These are phyloP conservation scores for Ruditapes philippinarum DNA, from an alignment of 1,140 invertebrate genomes.

Conservation along the genomic window DNA sequence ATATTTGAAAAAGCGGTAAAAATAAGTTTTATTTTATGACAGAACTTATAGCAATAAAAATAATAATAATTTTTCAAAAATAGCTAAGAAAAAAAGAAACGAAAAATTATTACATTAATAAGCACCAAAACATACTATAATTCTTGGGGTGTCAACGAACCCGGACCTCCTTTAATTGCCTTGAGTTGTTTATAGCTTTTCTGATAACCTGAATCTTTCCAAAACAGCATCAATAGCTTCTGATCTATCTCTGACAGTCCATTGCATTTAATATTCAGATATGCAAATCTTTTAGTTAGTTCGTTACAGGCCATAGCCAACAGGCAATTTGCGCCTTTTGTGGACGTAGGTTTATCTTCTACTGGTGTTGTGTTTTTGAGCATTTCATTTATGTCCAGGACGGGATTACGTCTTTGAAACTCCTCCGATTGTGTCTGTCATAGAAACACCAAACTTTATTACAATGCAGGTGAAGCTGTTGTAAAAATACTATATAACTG, in stretches of 20 bases:
- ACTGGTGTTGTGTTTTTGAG: conserved; percentile 69
- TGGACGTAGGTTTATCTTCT: conserved; percentile 61
- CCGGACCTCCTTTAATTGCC: background rate
- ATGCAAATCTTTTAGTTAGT: conserved; percentile 50
- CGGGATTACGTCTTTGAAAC: conserved; percentile 73
- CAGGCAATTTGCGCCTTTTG: conserved; percentile 54
- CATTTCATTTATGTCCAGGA: conserved; percentile 69
- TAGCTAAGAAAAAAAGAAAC: no score
- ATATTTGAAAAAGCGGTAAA: no score
- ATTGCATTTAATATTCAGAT: conserved; percentile 63
- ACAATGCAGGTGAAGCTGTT: no score
- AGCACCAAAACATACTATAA: conserved; percentile 73
- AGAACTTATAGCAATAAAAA: no score
- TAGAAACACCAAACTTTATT: no score
- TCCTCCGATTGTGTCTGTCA: conserved; percentile 70
- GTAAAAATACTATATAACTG: no score
- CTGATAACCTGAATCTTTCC: conserved; percentile 75
- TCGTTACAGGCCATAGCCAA: conserved; percentile 63
- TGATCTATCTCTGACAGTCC: conserved; percentile 63
- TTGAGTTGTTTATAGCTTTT: conserved; percentile 64
- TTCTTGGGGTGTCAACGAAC: conserved; percentile 64
- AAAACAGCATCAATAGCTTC: conserved; percentile 70
- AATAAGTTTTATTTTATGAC: no score
- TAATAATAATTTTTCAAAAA: no score
- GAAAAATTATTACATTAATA: no score